Conservation (phyloP, 2,797 vertebrate species). For the Macropus fuliginosus region DNA sequence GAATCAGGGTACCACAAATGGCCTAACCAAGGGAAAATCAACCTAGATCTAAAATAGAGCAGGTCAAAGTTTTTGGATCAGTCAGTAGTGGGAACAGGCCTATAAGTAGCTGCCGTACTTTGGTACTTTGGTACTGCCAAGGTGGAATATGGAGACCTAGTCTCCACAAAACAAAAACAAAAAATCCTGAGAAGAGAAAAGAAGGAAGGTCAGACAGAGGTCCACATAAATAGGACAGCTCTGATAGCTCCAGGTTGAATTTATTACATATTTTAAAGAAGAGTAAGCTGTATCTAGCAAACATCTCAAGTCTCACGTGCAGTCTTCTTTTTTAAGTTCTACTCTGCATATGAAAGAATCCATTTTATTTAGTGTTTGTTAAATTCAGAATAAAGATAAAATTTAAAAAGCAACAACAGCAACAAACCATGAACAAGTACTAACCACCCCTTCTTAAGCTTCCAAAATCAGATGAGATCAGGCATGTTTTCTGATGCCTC, state of each 20-base stretch:
- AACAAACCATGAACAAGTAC: neutral
- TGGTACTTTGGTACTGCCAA: no score
- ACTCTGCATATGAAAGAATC: neutral
- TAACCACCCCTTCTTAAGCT: neutral
- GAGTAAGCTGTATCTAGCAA: neutral
- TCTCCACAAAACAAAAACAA: neutral
- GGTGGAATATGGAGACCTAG: no score
- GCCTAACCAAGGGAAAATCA: neutral
- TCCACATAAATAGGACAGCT: neutral
- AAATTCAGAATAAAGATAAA: neutral
- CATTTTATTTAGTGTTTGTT: neutral
- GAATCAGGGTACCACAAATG: neutral
- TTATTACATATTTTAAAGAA: no score
- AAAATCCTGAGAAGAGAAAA: neutral
- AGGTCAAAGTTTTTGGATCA: no score
- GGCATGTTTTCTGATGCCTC: neutral
- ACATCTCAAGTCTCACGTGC: no score
- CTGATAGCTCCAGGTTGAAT: neutral
- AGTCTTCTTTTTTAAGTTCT: neutral
- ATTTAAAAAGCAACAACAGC: neutral
- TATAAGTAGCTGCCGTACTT: neutral
- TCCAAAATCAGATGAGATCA: neutral
- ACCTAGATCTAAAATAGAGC: neutral
- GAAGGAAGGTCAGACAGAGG: neutral
- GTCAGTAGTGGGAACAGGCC: no score